Percentiles rank a stretch among this genome's conserved stretches.
Conservation (phyloP, 2,888 invertebrate species). For the Ormyrus thymus region DNA sequence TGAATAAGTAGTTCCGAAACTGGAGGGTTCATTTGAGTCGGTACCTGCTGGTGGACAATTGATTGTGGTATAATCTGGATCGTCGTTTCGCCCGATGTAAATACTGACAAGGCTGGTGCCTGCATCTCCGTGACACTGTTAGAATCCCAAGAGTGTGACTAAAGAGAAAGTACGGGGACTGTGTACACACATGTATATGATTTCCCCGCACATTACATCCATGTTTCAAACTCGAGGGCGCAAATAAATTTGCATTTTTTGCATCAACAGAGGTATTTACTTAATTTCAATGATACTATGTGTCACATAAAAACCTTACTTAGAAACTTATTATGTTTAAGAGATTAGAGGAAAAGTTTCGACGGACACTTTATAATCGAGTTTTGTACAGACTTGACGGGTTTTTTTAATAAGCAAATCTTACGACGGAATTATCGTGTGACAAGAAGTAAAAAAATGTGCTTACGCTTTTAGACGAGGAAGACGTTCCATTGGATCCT, state of each 20-base stretch:
- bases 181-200: conserved; percentile 51
- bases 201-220: conserved; percentile 62
- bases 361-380: neutral
- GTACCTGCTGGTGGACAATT: neutral
- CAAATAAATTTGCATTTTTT: neutral
- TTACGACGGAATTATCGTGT: conserved; percentile 41
- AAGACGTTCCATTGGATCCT: conserved; percentile 39
- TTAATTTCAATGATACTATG: conserved; percentile 16
- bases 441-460: conserved; percentile 53
- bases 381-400: neutral
- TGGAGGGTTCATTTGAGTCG: neutral
- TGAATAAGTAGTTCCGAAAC: neutral
- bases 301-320: neutral
- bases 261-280: neutral
- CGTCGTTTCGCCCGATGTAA: conserved; percentile 23
- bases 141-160: conserved; percentile 71
- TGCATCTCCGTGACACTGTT: conserved; percentile 74
- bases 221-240: neutral
- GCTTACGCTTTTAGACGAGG: conserved; percentile 45
- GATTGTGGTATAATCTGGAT: conserved; percentile 1
- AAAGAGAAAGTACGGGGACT: conserved; percentile 67
- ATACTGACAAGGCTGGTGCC: conserved; percentile 65
- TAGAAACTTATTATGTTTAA: conserved; percentile 13
- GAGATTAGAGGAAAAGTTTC: conserved; percentile 23
- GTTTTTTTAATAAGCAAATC: conserved; percentile 25